These are phyloP conservation scores for Leptinotarsa undecemlineata DNA, from an alignment of 1,140 invertebrate genomes.

Conservation along the genomic window DNA sequence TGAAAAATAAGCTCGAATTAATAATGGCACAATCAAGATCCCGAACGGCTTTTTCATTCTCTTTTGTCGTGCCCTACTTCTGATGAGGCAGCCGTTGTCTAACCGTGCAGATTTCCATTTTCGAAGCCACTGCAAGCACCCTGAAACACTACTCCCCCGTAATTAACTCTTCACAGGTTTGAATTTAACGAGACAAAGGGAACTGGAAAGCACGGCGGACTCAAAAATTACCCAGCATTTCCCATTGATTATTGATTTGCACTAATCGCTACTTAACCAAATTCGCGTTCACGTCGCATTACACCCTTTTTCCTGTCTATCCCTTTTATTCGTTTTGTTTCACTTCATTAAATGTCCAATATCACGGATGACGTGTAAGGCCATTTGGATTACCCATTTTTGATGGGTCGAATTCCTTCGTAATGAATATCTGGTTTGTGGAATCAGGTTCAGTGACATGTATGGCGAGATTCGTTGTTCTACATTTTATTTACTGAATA, in stretches of 20 bases:
- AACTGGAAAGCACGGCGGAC: slow-evolving; percentile 7
- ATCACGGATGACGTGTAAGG: not conserved
- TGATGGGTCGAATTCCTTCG: not conserved
- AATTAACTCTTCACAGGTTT: slow-evolving; percentile 22
- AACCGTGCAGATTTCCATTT: slow-evolving; percentile 17
- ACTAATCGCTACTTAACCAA: slow-evolving; percentile 19
- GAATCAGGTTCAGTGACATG: not conserved
- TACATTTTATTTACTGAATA: too few species aligned
- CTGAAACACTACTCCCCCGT: slow-evolving; percentile 19
- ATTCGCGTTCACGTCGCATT: slow-evolving; percentile 19
- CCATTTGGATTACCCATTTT: not conserved
- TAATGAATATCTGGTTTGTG: not conserved
- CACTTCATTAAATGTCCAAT: slow-evolving; percentile 11
- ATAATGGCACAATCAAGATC: slow-evolving; percentile 20
- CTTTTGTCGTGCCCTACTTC: slow-evolving; percentile 10
- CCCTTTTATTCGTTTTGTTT: slow-evolving; percentile 12
- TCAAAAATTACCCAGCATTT: slow-evolving; percentile 16
- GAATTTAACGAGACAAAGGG: slow-evolving; percentile 23
- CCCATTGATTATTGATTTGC: slow-evolving; percentile 19
- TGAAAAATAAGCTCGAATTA: slow-evolving; percentile 20
- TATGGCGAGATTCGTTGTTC: too few species aligned
- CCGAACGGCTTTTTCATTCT: slow-evolving; percentile 5
- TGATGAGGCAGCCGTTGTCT: slow-evolving; percentile 9
- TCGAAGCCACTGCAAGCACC: slow-evolving; percentile 5
- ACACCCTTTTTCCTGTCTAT: slow-evolving; percentile 4